Evolutionary conservation across 2,113 vertebrate species (phyloP).

Genomic region (Sylvia atricapilla): DNA sequence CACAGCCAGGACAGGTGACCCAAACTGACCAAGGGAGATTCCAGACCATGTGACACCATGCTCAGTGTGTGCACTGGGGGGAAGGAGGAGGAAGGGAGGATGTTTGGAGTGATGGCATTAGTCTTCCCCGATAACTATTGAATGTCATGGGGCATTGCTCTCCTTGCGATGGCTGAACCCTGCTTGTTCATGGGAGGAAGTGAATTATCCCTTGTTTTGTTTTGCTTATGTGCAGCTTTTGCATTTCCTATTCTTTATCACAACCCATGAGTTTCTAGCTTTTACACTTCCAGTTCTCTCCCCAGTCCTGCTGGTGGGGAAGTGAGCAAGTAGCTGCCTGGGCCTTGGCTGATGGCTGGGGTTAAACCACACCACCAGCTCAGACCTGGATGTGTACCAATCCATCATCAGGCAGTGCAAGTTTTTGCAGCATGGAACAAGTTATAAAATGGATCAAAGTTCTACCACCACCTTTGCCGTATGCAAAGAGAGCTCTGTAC

Average conservation of each 20-base stretch:
- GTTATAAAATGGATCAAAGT: neutral
- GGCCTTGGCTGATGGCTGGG: neutral
- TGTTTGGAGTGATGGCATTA: accelerated
- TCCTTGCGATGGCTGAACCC: neutral
- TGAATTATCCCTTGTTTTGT: neutral
- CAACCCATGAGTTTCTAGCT: neutral
- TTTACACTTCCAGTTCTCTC: neutral
- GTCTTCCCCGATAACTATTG: neutral
- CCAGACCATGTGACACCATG: neutral
- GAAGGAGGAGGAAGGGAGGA: neutral
- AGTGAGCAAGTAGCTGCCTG: neutral
- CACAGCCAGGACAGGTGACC: neutral
- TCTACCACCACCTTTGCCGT: neutral
- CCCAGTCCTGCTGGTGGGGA: neutral
- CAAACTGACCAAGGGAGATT: neutral
- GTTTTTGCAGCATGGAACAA: neutral
- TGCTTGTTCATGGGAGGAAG: neutral
- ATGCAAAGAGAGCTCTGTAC: neutral
- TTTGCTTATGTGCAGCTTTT: neutral
- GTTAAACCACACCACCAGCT: accelerated
- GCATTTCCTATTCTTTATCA: neutral
- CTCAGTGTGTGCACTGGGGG: accelerated
- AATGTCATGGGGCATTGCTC: neutral
- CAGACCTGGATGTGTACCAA: neutral
- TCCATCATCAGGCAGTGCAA: neutral